Conservation (phyloP, 2,888 invertebrate genomes). For the Rhagophthalmus giganteus region DNA sequence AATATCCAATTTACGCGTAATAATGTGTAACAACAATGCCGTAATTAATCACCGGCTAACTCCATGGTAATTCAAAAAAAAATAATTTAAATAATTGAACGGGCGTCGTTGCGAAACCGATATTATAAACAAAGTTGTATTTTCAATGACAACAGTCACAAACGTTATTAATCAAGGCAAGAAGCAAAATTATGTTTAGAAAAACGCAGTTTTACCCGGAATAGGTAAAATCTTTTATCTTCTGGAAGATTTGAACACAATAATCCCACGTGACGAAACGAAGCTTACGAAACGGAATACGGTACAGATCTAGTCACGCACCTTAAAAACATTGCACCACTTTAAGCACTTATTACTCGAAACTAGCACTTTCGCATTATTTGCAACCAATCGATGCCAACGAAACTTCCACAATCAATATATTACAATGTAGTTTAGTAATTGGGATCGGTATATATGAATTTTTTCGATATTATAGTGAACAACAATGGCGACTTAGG, state of each 20-base stretch:
- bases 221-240: too few relatives aligned
- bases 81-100: conserved; percentile 24
- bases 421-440: conserved; percentile 7
- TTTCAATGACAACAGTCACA: conserved; percentile 21
- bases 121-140: conserved; percentile 26
- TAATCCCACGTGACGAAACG: conserved; percentile 39
- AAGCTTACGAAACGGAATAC: conserved; percentile 51
- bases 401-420: conserved; percentile 14
- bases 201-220: conserved; percentile 18
- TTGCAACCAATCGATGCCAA: conserved; percentile 18
- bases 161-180: conserved; percentile 18
- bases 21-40: too few relatives aligned
- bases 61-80: conserved; percentile 44
- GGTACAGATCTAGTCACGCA: conserved; percentile 48
- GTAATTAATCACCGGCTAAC: conserved; percentile 47
- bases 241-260: conserved; percentile 24
- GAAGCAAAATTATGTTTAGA: too few relatives aligned
- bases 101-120: conserved; percentile 23
- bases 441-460: conserved; percentile 13
- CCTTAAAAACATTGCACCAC: conserved; percentile 56
- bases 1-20: background rate
- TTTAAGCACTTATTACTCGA: conserved; percentile 45
- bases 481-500: conserved; percentile 56
- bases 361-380: conserved; percentile 36
- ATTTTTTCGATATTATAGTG: conserved; percentile 46